A percentile compares a stretch with the other conserved stretches of the same genome.
Evolutionary conservation across 1,140 invertebrate genomes (phyloP).

Genomic region (Zaprionus kolodkinae): DNA sequence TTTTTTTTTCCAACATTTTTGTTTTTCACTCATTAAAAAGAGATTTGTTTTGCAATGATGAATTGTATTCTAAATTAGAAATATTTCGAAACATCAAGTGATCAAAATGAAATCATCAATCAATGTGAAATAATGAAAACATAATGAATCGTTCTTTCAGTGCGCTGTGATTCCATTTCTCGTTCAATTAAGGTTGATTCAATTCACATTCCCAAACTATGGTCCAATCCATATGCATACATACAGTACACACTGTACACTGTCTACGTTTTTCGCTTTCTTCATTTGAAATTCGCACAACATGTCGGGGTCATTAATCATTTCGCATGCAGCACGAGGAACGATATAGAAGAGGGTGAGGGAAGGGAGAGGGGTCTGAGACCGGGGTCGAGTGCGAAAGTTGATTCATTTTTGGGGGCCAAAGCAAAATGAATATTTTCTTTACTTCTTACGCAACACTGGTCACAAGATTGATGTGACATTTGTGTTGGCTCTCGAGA

Average conservation of each 20-base stretch:
- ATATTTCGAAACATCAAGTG: not conserved
- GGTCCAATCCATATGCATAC: conserved; percentile 4
- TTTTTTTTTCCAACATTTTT: not conserved
- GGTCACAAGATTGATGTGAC: conserved; percentile 80
- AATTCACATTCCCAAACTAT: not conserved
- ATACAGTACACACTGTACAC: not conserved
- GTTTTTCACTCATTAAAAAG: not conserved
- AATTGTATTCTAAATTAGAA: not conserved
- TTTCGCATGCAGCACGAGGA: conserved; percentile 43
- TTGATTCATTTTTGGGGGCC: conserved; percentile 60
- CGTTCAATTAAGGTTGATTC: conserved; percentile 15
- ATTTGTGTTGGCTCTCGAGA: conserved; percentile 74
- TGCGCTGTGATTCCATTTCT: not conserved
- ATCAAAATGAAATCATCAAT: not conserved
- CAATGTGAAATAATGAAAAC: not conserved
- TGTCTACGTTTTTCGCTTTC: conserved; percentile 18
- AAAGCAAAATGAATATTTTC: conserved; percentile 79
- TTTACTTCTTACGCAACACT: conserved; percentile 78
- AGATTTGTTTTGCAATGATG: not conserved
- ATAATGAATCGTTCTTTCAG: not conserved
- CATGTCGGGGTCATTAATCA: conserved; percentile 68
- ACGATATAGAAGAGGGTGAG: not conserved
- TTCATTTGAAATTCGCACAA: conserved; percentile 69
- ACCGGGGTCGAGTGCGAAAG: conserved; percentile 38
- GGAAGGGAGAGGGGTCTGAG: not conserved